phyloP scores from a whole-genome alignment of 2,113 vertebrate genomes.

The Thamnophis sirtalis region DNA sequence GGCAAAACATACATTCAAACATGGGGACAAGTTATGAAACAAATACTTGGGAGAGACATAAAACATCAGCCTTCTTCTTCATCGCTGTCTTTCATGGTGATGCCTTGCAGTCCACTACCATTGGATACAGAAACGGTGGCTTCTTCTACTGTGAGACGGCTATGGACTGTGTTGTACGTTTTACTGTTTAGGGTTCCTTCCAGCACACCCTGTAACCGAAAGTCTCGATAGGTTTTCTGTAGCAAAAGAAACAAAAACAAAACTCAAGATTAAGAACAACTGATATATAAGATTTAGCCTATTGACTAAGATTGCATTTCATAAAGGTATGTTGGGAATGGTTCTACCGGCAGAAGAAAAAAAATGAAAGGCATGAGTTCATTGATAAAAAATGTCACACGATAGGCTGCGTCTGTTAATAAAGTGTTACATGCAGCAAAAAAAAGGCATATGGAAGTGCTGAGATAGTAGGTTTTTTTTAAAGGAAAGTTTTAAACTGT shows the following conservation, averaged over 20 bases:
- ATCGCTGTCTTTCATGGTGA: constrained; percentile 95
- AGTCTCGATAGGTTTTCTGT: constrained; percentile 95
- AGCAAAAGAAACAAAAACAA: constrained; percentile 2
- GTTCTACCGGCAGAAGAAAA: background rate
- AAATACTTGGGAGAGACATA: background rate
- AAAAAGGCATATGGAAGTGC: background rate
- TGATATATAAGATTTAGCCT: background rate
- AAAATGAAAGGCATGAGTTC: background rate
- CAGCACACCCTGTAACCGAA: constrained; percentile 89
- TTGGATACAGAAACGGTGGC: constrained; percentile 83
- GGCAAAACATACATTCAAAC: constrained; percentile 56
- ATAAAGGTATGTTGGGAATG: background rate
- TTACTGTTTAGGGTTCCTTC: constrained; percentile 87
- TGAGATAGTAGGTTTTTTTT: background rate
- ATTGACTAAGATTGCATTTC: background rate
- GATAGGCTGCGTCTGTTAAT: background rate
- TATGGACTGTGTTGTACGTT: constrained; percentile 88
- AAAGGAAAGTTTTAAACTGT: background rate
- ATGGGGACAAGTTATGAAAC: constrained; percentile 60
- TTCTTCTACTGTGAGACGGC: constrained; percentile 87
- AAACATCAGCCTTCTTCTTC: constrained; percentile 82
- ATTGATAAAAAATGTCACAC: background rate
- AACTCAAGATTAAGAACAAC: constrained; percentile 1
- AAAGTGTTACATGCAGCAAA: background rate
- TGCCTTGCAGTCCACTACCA: constrained; percentile 84